Percentiles rank a stretch among this genome's conserved stretches.
These are phyloP conservation scores for Spinibarbus caldwelli DNA, from an alignment of 2,797 vertebrate genomes.

Conservation along the genomic window DNA sequence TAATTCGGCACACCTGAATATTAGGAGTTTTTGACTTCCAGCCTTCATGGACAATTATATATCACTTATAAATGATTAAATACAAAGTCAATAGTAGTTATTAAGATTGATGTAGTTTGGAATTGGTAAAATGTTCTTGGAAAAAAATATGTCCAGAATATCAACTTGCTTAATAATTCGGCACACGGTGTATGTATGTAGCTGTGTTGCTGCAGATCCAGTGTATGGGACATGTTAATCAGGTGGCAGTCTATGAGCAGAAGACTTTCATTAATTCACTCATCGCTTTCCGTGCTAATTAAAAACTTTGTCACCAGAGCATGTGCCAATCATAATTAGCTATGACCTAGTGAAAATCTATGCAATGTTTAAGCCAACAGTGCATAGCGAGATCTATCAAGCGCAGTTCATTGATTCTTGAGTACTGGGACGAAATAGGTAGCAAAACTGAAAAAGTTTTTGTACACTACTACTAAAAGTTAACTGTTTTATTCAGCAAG, in stretches of 20 bases:
- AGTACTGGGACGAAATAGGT: neutral
- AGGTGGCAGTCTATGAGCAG: constrained; percentile 1
- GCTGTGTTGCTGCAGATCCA: neutral
- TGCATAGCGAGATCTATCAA: neutral
- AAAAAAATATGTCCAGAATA: no score
- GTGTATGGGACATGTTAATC: constrained; percentile 47
- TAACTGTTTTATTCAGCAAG: neutral
- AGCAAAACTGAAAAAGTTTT: neutral
- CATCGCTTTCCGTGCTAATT: constrained; percentile 30
- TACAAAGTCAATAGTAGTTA: no score
- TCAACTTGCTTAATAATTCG: no score
- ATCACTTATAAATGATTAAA: no score
- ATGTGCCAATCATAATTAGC: constrained; percentile 34
- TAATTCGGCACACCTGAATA: no score
- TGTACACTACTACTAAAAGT: neutral
- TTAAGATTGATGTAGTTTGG: no score
- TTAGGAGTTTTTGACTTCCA: no score
- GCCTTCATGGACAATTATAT: no score
- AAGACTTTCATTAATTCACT: constrained; percentile 42
- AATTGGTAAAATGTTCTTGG: no score
- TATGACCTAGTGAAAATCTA: constrained; percentile 24
- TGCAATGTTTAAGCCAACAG: neutral
- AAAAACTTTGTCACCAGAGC: constrained; percentile 1
- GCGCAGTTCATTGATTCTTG: neutral
- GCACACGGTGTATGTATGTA: no score